Conservation (phyloP, 1,140 invertebrate species). For the Euura saliciscinereae region DNA sequence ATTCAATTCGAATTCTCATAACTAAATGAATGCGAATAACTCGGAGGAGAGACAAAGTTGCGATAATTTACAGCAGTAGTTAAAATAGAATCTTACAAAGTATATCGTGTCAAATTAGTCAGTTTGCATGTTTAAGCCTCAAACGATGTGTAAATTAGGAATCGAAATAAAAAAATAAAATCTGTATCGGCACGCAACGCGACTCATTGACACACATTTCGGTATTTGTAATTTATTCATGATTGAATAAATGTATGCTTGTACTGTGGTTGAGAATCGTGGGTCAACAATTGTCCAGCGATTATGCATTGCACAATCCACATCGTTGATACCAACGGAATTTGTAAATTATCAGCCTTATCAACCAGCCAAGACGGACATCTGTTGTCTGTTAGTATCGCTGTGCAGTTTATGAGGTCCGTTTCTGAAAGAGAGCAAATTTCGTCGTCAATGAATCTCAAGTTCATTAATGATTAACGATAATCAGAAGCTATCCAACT, state of each 20-base stretch:
- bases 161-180: too few species aligned
- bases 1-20: too few species aligned
- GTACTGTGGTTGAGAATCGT: slow-evolving; percentile 40
- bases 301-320: slow-evolving; percentile 68
- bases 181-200: too few species aligned
- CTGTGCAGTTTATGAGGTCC: slow-evolving; percentile 56
- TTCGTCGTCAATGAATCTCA: neutral
- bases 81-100: too few species aligned
- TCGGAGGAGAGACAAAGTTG: too few species aligned
- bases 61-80: too few species aligned
- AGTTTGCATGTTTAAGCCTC: too few species aligned
- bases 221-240: neutral
- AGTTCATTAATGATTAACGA: neutral
- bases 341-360: slow-evolving; percentile 59
- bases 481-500: slow-evolving; percentile 10
- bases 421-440: slow-evolving; percentile 42
- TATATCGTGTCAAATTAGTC: too few species aligned
- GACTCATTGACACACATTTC: neutral
- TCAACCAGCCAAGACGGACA: slow-evolving; percentile 63
- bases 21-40: too few species aligned
- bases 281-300: slow-evolving; percentile 58
- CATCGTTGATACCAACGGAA: slow-evolving; percentile 63
- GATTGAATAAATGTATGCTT: slow-evolving; percentile 38
- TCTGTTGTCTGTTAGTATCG: slow-evolving; percentile 60
- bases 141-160: too few species aligned